Conservation (phyloP, 2,797 vertebrate genomes). For the Phoebastria nigripes region DNA sequence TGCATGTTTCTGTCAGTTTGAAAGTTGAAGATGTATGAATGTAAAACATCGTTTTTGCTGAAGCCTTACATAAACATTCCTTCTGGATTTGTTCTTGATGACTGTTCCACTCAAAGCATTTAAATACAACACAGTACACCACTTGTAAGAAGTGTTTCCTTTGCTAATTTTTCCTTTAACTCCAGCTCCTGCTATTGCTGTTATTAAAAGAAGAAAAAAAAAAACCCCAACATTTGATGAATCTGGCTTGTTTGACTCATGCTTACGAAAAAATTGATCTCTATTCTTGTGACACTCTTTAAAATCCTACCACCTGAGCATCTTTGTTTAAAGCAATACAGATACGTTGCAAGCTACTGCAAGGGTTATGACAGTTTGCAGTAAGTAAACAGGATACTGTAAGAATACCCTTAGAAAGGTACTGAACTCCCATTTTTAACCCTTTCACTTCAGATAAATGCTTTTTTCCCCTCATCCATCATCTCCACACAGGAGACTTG, state of each 20-base stretch:
- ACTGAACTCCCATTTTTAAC: background rate
- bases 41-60: background rate
- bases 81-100: background rate
- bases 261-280: background rate
- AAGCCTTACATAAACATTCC: background rate
- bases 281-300: background rate
- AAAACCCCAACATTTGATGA: background rate
- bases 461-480: background rate
- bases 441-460: background rate
- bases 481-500: background rate
- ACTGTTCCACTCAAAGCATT: background rate
- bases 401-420: background rate
- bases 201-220: background rate
- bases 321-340: background rate
- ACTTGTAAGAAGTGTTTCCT: background rate
- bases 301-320: background rate
- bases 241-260: background rate
- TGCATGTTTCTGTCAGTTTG: background rate
- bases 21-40: background rate
- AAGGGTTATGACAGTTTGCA: background rate
- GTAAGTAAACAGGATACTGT: background rate
- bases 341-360: background rate
- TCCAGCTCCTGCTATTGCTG: background rate
- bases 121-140: background rate
- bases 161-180: background rate